Conservation (phyloP, 2,113 vertebrate genomes). For the Podocnemis expansa region DNA sequence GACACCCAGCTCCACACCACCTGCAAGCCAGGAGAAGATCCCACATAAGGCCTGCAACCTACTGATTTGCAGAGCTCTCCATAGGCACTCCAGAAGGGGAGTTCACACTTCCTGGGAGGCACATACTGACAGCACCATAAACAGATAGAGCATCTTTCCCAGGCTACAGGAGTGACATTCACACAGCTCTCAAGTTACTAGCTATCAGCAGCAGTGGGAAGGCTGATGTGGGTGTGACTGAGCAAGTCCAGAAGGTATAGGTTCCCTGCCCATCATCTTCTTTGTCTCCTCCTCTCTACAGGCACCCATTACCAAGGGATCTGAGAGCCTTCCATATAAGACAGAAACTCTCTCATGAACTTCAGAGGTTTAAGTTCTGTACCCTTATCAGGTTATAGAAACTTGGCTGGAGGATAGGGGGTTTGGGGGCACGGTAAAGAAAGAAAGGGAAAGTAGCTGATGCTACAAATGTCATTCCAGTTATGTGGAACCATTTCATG, state of each 20-base stretch:
- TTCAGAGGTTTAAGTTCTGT: neutral
- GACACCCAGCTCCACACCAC: neutral
- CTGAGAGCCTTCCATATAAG: neutral
- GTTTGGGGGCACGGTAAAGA: neutral
- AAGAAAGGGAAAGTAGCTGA: neutral
- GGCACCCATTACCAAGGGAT: neutral
- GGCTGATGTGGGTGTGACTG: neutral
- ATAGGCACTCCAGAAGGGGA: neutral
- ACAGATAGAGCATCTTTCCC: neutral
- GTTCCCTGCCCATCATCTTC: neutral
- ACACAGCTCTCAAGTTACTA: neutral
- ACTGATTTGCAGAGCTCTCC: neutral
- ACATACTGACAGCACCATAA: neutral
- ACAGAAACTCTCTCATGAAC: fast-evolving
- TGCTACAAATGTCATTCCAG: neutral
- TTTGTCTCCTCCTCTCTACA: too few species aligned
- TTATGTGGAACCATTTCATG: neutral
- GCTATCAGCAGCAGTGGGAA: neutral
- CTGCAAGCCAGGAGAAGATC: neutral
- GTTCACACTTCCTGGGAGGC: neutral
- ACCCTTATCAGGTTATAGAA: neutral
- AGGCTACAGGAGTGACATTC: neutral
- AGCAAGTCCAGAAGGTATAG: neutral
- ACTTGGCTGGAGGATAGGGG: neutral
- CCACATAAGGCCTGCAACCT: neutral